Conservation (phyloP, 2,113 vertebrate genomes). For the Candoia aspera region DNA sequence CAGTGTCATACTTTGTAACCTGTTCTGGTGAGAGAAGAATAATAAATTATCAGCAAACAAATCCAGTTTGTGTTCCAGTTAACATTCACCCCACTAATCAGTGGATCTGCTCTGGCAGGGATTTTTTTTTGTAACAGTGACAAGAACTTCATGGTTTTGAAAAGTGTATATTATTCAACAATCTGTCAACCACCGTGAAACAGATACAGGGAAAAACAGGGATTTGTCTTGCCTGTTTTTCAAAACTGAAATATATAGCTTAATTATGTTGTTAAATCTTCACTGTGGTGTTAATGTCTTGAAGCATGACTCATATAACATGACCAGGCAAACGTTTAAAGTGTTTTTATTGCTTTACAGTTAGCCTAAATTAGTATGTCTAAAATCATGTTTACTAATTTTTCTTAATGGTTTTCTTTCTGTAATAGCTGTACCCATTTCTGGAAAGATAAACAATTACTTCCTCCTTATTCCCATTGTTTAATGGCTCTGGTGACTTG, state of each 20-base stretch:
- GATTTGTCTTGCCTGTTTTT: slow-evolving; percentile 1
- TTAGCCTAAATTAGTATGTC: neutral
- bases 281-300: slow-evolving; percentile 1
- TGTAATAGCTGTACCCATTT: neutral
- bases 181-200: neutral
- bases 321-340: neutral
- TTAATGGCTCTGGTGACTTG: neutral
- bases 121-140: neutral
- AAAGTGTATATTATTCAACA: neutral
- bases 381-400: neutral
- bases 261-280: slow-evolving; percentile 2
- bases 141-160: neutral
- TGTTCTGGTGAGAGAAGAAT: neutral
- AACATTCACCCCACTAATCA: neutral
- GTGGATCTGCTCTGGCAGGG: neutral
- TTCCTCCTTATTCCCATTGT: neutral
- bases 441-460: neutral
- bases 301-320: neutral
- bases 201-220: no score
- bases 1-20: neutral
- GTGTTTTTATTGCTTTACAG: neutral
- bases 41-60: neutral
- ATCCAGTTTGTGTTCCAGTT: neutral
- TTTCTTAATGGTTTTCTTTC: neutral
- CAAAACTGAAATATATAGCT: neutral